Evolutionary conservation across 2,797 vertebrate genomes (phyloP), one percentile per base, ranked within the genome.

Genomic region (Podargus strigoides): DNA sequence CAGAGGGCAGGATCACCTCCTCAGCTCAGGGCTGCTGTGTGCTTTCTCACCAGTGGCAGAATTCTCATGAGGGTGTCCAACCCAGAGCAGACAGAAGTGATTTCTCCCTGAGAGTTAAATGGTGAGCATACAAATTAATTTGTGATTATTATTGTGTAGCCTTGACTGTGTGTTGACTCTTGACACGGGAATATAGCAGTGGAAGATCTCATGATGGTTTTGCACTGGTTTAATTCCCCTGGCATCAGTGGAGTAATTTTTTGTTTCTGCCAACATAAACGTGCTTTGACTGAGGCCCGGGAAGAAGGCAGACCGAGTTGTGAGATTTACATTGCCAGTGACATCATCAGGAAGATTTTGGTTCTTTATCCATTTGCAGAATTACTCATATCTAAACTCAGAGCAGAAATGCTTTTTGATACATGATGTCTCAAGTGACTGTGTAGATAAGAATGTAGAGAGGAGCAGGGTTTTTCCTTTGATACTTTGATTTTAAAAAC

Each of bases 51-150:
- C 26, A 4, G 67, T 6, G 14, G 23, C 18, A 46, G 27, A 34
- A 37, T 37, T 52, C 24, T 21, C 6, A 0, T 11, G 17, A 16
- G 1, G 0, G n/a, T 30, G 76, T 70, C 49, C 34, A 26, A 2
- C 55, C 32, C 28, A 7, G 39, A 72, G 32, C 3, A 52, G 22
- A 7, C 14, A 26, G 60, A 50, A 56, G 22, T 10, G 13, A 56
- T 70, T 66, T 64, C 37, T 85, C n/a, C 82, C 46, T 9, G 23
- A 27, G 22, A 58, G 32, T 50, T 59, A 34, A 77, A 34, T 56
- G 28, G 32, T 42, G 46, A 84, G 66, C 17, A 1, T 47, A 55
- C n/a, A n/a, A 18, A 69, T 52, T 42, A 46, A 62, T 60, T 34
- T 39, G 26, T 66, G 67, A 15, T 85, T n/a, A 22, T 56, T 85